Percentiles rank a stretch among this genome's conserved stretches.
These are phyloP conservation scores for Trachelus tabidus DNA, from an alignment of 2,888 invertebrate species.

Conservation along the genomic window DNA sequence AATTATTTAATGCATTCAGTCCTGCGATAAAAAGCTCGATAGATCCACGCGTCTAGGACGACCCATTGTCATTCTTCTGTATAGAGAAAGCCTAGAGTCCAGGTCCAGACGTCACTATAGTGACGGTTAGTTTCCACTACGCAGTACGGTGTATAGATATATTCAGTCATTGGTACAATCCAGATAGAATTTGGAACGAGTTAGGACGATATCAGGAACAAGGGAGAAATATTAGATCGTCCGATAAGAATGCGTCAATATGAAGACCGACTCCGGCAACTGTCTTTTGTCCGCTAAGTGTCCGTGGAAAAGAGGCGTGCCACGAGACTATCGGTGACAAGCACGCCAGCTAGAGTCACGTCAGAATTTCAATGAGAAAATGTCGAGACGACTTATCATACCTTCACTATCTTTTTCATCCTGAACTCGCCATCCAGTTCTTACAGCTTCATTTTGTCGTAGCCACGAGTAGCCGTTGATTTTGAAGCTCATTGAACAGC, in stretches of 20 bases:
- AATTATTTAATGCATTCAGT: constrained; percentile 26
- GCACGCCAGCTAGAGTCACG: constrained; percentile 15
- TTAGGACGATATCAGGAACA: not conserved
- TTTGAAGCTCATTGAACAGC: not conserved
- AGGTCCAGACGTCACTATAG: not conserved
- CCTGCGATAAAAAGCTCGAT: constrained; percentile 29
- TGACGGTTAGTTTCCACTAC: not conserved
- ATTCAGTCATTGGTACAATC: not conserved
- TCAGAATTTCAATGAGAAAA: constrained; percentile 19
- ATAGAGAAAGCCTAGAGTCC: not conserved
- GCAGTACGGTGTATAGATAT: not conserved
- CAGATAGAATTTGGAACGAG: not conserved
- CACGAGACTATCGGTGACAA: constrained; percentile 12
- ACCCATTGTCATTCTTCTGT: constrained; percentile 10
- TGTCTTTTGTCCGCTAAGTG: constrained; percentile 17
- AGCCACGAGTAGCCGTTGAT: not conserved
- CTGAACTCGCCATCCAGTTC: not conserved
- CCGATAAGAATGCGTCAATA: constrained; percentile 29
- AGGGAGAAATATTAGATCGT: constrained; percentile 15
- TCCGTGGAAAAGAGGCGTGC: constrained; percentile 10
- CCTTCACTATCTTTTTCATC: not conserved
- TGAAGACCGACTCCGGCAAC: constrained; percentile 22
- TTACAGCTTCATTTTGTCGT: not conserved
- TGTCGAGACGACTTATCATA: not conserved
- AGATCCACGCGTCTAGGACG: constrained; percentile 12